phyloP scores from a whole-genome alignment of 2,888 invertebrate genomes.

The Thelaira solivaga region DNA sequence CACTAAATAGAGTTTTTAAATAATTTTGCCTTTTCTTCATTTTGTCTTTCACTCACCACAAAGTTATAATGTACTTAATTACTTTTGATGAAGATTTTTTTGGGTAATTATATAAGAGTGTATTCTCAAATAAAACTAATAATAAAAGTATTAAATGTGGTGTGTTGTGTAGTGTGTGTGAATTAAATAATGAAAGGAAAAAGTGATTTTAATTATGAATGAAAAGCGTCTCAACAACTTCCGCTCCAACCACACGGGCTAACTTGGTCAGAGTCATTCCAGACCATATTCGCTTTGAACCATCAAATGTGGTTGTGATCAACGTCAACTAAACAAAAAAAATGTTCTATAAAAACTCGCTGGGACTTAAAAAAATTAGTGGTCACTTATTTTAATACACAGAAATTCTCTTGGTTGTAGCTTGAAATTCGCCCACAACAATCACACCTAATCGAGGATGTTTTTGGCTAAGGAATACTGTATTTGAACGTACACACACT shows the following conservation, averaged over 20 bases:
- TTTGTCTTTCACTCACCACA: neutral
- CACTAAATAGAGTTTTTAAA: constrained; percentile 8
- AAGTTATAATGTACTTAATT: constrained; percentile 30
- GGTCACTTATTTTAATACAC: constrained; percentile 30
- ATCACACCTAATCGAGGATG: constrained; percentile 27
- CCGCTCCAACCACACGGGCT: constrained; percentile 23
- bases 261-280: neutral
- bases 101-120: constrained; percentile 24
- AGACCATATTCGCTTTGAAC: neutral
- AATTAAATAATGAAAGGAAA: constrained; percentile 12
- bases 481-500: neutral
- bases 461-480: constrained; percentile 6
- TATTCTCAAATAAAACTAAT: constrained; percentile 34
- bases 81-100: constrained; percentile 5
- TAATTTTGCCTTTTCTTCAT: neutral
- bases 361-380: constrained; percentile 29
- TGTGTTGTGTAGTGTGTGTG: constrained; percentile 6
- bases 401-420: constrained; percentile 4
- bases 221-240: constrained; percentile 53
- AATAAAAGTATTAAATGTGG: constrained; percentile 11
- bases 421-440: constrained; percentile 38
- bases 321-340: neutral
- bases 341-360: neutral
- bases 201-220: constrained; percentile 45
- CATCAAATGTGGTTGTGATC: neutral